Base-by-base conservation (phyloP, 1,140 invertebrate genomes). In the Drosophila burlai region DNA sequence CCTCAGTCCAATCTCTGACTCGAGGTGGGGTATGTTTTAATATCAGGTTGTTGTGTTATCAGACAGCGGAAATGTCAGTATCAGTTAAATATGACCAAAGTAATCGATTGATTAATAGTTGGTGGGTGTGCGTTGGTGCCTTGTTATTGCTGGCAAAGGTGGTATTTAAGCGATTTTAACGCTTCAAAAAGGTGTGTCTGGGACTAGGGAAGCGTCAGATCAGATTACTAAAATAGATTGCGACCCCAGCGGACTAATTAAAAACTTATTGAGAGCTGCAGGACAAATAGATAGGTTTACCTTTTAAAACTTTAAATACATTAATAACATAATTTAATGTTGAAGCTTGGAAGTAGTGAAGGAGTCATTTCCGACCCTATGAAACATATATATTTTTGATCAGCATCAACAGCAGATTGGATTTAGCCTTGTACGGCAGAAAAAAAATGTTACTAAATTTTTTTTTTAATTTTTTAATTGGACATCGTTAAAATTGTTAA, bases 41-140 rank as follows among this genome's bases (percentile, higher is more conserved):
- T 72, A 72, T 73, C 69, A 40, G 24, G 6, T 40, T 38, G 5
- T 16, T 55, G 46, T 52, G 40, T 55, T 86, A 85, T 85, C 82
- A 57, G 45, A 18, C 46, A 61, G 65, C 83, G 83, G 83, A 85
- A 86, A 85, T 81, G 79, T 81, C 49, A 52, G 31, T 67, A 77
- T 67, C 67, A 59, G 42, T 78, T 50, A 67, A 49, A 75, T 85
- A 79, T 71, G 76, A 71, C 58, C 49, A 13, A 60, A 47, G 34
- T 79, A 74, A 85, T 76, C 79, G 67, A 82, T 68, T 81, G 75
- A 79, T 69, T 72, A 68, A 79, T 75, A 57, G 59, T 24, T 45
- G 38, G 47, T 45, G 72, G 74, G 76, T 63, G 76, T 83, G n/a
- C n/a, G 64, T 55, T 55, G 52, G 34, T 61, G 47, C 11, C 36